Conservation (phyloP, 1,140 invertebrate genomes). For the Steinernema khuongi region DNA sequence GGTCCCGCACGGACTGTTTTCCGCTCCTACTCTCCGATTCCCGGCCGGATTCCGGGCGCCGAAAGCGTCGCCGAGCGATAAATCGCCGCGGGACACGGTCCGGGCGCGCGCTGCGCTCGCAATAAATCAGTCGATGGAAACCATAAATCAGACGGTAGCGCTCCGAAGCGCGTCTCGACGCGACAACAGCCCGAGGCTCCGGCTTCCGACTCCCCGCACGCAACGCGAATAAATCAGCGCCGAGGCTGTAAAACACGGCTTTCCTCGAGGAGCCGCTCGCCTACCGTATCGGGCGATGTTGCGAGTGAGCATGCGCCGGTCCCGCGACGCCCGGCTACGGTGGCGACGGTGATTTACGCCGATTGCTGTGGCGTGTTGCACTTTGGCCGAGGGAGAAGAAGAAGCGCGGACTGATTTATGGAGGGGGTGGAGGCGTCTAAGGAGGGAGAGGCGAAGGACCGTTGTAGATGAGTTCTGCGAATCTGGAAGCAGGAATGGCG, state of each 20-base stretch:
- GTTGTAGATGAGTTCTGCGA: too few species aligned
- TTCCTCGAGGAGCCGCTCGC: too few species aligned
- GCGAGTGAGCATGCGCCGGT: too few species aligned
- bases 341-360: too few species aligned
- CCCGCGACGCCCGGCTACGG: too few species aligned
- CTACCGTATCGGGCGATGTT: not conserved
- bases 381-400: too few species aligned
- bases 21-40: not conserved
- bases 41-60: not conserved
- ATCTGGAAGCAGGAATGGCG: too few species aligned
- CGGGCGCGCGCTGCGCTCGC: not conserved
- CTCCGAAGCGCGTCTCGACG: conserved; percentile 10
- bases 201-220: conserved; percentile 8
- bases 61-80: conserved; percentile 8
- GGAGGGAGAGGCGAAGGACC: too few species aligned
- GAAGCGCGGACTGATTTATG: too few species aligned
- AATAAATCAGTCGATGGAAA: conserved; percentile 17
- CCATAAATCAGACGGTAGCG: conserved; percentile 15
- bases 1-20: not conserved
- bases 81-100: conserved; percentile 10
- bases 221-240: conserved; percentile 14
- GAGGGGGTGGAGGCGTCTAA: too few species aligned
- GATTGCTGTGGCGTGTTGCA: too few species aligned
- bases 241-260: not conserved
- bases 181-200: not conserved